Evolutionary conservation across 2,888 invertebrate species (phyloP).

Genomic region (Lathronympha strigana): DNA sequence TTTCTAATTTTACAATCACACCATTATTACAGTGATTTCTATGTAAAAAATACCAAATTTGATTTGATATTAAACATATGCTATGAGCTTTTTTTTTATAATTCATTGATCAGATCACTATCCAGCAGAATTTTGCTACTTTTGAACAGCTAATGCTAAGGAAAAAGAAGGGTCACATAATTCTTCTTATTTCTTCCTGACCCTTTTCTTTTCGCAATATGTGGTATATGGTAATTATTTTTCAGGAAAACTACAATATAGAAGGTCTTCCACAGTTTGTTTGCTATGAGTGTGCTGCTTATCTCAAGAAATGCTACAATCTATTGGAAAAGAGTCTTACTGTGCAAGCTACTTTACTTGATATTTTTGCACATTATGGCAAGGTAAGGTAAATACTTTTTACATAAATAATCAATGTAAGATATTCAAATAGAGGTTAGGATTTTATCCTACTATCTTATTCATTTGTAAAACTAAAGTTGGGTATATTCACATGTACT

Average conservation of each 20-base stretch:
- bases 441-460: too few species aligned
- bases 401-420: neutral
- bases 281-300: conserved; percentile 54
- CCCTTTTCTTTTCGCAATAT: neutral
- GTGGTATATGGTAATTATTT: conserved; percentile 13
- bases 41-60: neutral
- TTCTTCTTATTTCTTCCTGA: too few species aligned
- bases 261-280: conserved; percentile 54
- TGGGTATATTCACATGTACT: too few species aligned
- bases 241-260: conserved; percentile 47
- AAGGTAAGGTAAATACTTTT: conserved; percentile 47
- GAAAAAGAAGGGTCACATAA: too few species aligned
- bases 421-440: too few species aligned
- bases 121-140: too few species aligned
- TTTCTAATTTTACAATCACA: neutral
- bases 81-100: too few species aligned
- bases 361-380: conserved; percentile 53
- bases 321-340: conserved; percentile 52
- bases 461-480: too few species aligned
- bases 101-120: too few species aligned
- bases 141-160: too few species aligned
- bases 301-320: conserved; percentile 49
- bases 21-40: neutral
- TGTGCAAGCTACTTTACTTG: conserved; percentile 51
- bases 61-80: too few species aligned